Evolutionary conservation across 1,140 invertebrate genomes (phyloP).

Genomic region (Diploscapter pachys): DNA sequence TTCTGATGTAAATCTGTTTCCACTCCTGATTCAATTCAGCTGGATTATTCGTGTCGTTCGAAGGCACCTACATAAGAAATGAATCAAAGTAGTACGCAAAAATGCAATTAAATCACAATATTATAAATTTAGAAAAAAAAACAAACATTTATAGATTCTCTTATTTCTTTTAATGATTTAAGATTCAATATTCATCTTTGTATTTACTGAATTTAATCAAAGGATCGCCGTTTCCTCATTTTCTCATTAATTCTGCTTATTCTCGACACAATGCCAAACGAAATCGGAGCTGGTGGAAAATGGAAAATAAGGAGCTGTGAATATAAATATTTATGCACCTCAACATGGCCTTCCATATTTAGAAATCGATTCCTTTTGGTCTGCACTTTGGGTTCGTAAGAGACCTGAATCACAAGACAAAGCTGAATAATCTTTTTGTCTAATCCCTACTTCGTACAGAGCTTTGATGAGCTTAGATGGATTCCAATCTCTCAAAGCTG

Average conservation of each 20-base stretch:
- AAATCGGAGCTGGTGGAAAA: neutral
- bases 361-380: constrained; percentile 41
- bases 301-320: neutral
- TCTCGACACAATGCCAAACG: neutral
- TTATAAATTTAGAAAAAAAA: neutral
- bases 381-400: constrained; percentile 37
- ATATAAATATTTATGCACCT: constrained; percentile 17
- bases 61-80: constrained; percentile 31
- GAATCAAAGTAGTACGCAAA: neutral
- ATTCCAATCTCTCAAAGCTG: constrained; percentile 34
- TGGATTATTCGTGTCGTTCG: constrained; percentile 38
- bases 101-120: neutral
- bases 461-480: constrained; percentile 27
- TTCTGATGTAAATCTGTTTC: constrained; percentile 45
- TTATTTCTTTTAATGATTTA: neutral
- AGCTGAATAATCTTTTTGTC: neutral
- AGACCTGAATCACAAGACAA: constrained; percentile 29
- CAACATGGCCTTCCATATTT: constrained; percentile 57
- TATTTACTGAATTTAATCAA: neutral
- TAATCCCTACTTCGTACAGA: constrained; percentile 38
- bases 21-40: constrained; percentile 46
- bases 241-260: no score
- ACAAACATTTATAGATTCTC: neutral
- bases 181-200: neutral
- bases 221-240: no score